Base-by-base conservation (phyloP, 2,888 invertebrate species). In the Ceriagrion tenellum region DNA sequence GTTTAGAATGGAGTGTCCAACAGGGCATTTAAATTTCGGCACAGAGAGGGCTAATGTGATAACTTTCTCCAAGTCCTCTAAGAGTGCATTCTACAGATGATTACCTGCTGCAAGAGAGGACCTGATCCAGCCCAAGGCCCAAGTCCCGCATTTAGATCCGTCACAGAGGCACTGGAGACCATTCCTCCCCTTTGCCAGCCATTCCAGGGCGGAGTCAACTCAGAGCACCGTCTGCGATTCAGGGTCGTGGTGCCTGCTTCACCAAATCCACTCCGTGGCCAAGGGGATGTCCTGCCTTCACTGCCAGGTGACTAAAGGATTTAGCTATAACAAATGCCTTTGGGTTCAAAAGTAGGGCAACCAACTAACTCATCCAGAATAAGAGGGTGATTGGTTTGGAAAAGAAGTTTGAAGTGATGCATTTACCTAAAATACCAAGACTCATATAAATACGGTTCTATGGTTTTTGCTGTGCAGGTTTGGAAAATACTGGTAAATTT, bases 261-360 rank as follows among this genome's bases (percentile, higher is more conserved):
- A 47, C 40, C 93, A 93, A 74, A 93, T 16, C n/a, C 69, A 26
- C 47, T n/a, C 47, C 74, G 93, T 47, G n/a, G 69, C 93, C 93
- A 93, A 26, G 93, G 93, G 0, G 93, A 93, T 13, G 69, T 26
- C n/a, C 93, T 63, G 16, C 93, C 93, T 20, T 93, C 93, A 69
- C 93, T 93, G 59, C 69, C 63, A 74, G 63, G 26, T n/a, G 93
- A 69, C 93, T 93, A 69, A 18, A 69, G 69, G 69, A 88, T 88
- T 88, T 40, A 23, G 40, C 88, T 40, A 88, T 23, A 88, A 88
- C 18, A 23, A n/a, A 90, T 90, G 20, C 56, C 35, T n/a, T 35
- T 88, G 47, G 40, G 88, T 88, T 47, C 88, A 59, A 8, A 91
- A 23, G 40, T n/a, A 18, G 18, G 35, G n/a, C 47, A 4, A 47